Evolutionary conservation across 1,140 invertebrate species (phyloP).

Genomic region (Papilio glaucus): DNA sequence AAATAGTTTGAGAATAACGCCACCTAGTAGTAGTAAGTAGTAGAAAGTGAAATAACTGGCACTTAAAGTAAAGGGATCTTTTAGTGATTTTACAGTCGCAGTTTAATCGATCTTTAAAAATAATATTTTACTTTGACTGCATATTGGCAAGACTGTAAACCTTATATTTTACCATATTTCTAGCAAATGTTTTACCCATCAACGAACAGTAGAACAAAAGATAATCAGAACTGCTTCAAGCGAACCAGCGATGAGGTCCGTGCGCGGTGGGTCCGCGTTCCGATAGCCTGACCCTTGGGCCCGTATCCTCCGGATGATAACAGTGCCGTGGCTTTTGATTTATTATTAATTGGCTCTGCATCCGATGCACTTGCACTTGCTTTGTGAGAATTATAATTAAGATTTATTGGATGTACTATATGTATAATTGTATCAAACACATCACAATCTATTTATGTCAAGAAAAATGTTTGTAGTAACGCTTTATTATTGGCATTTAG

Average conservation of each 20-base stretch:
- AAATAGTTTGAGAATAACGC: too few relatives aligned
- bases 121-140: too few relatives aligned
- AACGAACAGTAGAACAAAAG: not conserved
- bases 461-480: not conserved
- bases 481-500: not conserved
- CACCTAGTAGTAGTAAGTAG: too few relatives aligned
- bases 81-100: too few relatives aligned
- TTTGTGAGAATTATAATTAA: conserved; percentile 9
- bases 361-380: conserved; percentile 19
- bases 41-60: too few relatives aligned
- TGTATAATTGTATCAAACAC: not conserved
- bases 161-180: not conserved
- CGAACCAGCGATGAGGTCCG: not conserved
- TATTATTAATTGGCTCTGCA: conserved; percentile 19
- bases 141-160: not conserved
- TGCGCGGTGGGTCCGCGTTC: conserved; percentile 3
- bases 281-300: conserved; percentile 9
- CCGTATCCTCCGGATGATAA: not conserved
- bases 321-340: not conserved
- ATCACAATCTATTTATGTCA: not conserved
- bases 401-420: not conserved
- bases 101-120: too few relatives aligned
- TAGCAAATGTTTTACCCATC: not conserved
- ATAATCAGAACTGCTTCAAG: conserved; percentile 7
- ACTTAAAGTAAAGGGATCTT: too few relatives aligned